These are phyloP conservation scores for Eremophila alpestris DNA, from an alignment of 2,797 vertebrate genomes.

Conservation along the genomic window DNA sequence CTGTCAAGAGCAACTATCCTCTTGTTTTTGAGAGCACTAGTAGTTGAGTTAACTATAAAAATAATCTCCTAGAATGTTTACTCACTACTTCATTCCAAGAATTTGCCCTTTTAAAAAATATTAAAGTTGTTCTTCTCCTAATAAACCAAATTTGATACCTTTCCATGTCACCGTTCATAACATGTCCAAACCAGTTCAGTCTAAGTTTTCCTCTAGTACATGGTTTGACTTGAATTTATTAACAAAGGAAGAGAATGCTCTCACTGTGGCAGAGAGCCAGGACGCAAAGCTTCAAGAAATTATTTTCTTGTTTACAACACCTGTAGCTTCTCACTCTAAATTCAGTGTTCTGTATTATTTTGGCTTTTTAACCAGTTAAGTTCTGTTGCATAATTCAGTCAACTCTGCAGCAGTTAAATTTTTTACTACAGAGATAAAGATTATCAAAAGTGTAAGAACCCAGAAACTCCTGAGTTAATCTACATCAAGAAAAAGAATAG, in stretches of 20 bases:
- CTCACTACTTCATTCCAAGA: background rate
- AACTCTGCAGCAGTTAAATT: background rate
- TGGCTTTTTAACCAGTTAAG: background rate
- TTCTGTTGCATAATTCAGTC: background rate
- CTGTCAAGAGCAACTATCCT: background rate
- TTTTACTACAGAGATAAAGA: background rate
- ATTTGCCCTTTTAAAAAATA: background rate
- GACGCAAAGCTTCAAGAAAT: background rate
- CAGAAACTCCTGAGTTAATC: background rate
- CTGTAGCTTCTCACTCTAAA: background rate
- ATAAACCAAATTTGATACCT: background rate
- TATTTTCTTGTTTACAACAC: background rate
- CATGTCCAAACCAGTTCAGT: background rate
- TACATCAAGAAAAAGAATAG: background rate
- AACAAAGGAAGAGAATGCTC: background rate
- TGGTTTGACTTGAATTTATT: background rate
- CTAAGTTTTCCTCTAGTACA: background rate
- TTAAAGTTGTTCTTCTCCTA: background rate
- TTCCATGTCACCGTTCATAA: background rate
- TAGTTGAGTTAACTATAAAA: background rate
- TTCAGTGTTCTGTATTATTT: background rate
- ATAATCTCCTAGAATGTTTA: background rate
- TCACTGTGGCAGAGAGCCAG: background rate
- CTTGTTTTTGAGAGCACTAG: background rate
- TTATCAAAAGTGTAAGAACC: background rate